Evolutionary conservation across 2,797 vertebrate species (phyloP).

Genomic region (Knipowitschia caucasica): DNA sequence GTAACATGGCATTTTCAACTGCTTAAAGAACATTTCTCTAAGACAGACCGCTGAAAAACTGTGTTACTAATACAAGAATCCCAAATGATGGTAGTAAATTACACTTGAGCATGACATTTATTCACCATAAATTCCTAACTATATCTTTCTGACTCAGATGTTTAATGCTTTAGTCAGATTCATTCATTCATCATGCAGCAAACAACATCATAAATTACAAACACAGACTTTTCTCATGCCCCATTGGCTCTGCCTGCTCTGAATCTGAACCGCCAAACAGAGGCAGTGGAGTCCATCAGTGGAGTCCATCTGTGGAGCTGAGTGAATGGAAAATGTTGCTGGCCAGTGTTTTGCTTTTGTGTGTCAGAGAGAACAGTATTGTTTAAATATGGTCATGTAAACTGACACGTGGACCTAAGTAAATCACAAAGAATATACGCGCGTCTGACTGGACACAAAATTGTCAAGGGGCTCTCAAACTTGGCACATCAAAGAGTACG

Average conservation of each 20-base stretch:
- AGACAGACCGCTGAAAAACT: too few relatives aligned
- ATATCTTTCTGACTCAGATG: too few relatives aligned
- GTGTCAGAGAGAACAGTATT: not conserved
- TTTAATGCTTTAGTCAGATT: too few relatives aligned
- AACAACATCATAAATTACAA: too few relatives aligned
- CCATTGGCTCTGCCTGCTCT: constrained; percentile 1
- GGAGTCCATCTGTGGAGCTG: constrained; percentile 5
- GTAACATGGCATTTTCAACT: too few relatives aligned
- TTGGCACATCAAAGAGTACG: not conserved
- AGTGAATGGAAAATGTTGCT: constrained; percentile 1
- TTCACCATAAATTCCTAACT: too few relatives aligned
- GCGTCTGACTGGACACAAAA: not conserved
- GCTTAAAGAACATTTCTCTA: too few relatives aligned
- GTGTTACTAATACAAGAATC: too few relatives aligned
- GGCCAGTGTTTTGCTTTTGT: constrained; percentile 3
- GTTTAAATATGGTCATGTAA: constrained; percentile 12
- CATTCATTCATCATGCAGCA: too few relatives aligned
- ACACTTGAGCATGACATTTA: too few relatives aligned
- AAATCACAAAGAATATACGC: not conserved
- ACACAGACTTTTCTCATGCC: too few relatives aligned
- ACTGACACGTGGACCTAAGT: not conserved
- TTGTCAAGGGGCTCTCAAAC: not conserved
- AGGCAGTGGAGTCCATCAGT: not conserved
- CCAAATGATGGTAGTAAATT: too few relatives aligned
- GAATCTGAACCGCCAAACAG: not conserved